Conservation (phyloP, 2,113 vertebrate genomes). For the Ornithorhynchus anatinus region DNA sequence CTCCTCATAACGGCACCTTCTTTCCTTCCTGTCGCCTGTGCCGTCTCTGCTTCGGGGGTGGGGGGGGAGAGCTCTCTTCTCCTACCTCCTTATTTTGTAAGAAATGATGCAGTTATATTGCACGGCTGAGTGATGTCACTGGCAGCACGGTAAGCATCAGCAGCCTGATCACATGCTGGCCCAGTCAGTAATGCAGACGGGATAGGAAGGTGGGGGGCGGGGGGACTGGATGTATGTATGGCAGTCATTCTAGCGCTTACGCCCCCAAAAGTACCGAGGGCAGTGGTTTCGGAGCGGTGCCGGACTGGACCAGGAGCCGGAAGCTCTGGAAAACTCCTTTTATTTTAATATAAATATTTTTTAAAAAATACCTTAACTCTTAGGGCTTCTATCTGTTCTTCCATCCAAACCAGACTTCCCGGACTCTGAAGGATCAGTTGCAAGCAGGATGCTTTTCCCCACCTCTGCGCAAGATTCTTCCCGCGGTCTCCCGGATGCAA, state of each 20-base stretch:
- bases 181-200: constrained; percentile 92
- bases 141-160: constrained; percentile 93
- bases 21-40: constrained; percentile 45
- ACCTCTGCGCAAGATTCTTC: constrained; percentile 86
- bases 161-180: constrained; percentile 97
- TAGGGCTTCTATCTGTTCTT: constrained; percentile 61
- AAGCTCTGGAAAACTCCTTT: constrained; percentile 57
- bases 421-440: constrained; percentile 86
- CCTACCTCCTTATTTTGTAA: constrained; percentile 70
- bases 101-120: constrained; percentile 77
- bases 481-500: constrained; percentile 84
- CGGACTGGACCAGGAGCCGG: constrained; percentile 24
- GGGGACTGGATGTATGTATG: constrained; percentile 75
- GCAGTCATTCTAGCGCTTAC: constrained; percentile 68
- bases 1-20: constrained; percentile 37
- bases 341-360: background rate
- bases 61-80: constrained; percentile 55
- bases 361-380: constrained; percentile 63
- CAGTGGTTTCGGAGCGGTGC: constrained; percentile 36
- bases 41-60: constrained; percentile 50
- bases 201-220: constrained; percentile 74
- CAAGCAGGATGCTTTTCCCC: constrained; percentile 97
- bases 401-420: constrained; percentile 77
- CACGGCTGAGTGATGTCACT: constrained; percentile 92
- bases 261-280: constrained; percentile 55